Base-by-base conservation (phyloP, 2,797 vertebrate species). In the Phoxinus dragarum region DNA sequence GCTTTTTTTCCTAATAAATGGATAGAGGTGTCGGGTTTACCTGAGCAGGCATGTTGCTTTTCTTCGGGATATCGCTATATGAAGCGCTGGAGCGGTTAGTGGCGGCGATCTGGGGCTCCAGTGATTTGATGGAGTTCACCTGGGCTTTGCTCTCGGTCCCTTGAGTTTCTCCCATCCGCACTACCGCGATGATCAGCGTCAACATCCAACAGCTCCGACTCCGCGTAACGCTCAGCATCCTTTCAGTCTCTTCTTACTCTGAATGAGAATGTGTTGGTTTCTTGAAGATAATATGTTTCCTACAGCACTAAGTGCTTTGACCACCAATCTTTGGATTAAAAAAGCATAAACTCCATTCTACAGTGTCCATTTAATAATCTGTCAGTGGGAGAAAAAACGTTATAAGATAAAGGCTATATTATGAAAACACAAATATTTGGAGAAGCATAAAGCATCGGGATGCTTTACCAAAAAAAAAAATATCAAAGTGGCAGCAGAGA, bases 111-210 rank as follows among this genome's bases (percentile, higher is more conserved):
- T 96, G 96, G 72, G 94, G 91, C 93, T 97, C 97, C 88, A 94
- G 94, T n/a, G 97, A 96, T 92, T 97, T 98, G 95, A 99, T 99
- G 91, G 97, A 96, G 95, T 99, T 99, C 91, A 95, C 96, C 91
- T 97, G 97, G 74, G 97, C 94, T 89, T 95, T 94, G 90, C 94
- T 93, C 92, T 96, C 96, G 59, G 91, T 89, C 86, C 94, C 93
- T 92, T 97, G 97, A 85, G 96, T 94, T 90, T 96, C 95, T 91
- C 95, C 96, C 91, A 95, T 95, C 93, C 97, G 94, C 91, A 97
- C 93, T 67, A 96, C 91, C 80, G 96, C 95, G 89, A 97, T 93
- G 88, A 98, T 94, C 90, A 98, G 93, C 92, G 97, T 91, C 89
- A 97, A 91, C 91, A 94, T 94, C 91, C 96, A 96, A 92, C 95